Percentiles rank a stretch among this genome's conserved stretches.
Evolutionary conservation across 2,113 vertebrate species (phyloP).

Genomic region (Dromas ardeola): DNA sequence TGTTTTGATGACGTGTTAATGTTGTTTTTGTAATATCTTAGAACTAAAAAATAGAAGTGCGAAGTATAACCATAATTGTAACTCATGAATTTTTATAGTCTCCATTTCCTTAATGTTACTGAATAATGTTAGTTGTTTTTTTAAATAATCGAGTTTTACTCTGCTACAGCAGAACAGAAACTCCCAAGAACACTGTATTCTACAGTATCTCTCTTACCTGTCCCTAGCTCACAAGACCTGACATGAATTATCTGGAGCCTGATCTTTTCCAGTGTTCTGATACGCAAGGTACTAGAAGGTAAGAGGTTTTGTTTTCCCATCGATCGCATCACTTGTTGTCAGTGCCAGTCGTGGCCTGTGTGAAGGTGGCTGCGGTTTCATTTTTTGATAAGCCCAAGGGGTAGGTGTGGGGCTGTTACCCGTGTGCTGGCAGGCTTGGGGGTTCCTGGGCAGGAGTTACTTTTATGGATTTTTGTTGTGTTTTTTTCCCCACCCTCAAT

Average conservation of each 20-base stretch:
- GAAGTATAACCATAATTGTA: background rate
- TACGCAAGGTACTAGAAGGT: background rate
- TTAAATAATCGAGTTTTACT: background rate
- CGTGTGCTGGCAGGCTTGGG: background rate
- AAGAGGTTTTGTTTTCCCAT: background rate
- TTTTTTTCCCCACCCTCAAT: background rate
- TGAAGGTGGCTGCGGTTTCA: background rate
- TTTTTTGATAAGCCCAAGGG: background rate
- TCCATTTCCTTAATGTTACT: background rate
- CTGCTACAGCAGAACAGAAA: background rate
- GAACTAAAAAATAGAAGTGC: background rate
- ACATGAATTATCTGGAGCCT: slow-evolving; percentile 18
- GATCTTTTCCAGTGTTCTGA: background rate
- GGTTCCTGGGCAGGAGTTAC: background rate
- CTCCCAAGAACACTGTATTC: background rate
- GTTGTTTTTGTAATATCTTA: background rate
- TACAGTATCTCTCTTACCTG: background rate
- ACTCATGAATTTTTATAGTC: background rate
- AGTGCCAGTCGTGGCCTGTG: accelerated
- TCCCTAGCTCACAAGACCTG: background rate
- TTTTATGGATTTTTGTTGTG: background rate
- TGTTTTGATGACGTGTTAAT: background rate
- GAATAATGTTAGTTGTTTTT: background rate
- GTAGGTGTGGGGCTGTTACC: too few relatives aligned
- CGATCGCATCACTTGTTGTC: too few relatives aligned